These are phyloP conservation scores for Scolopax rusticola DNA, from an alignment of 2,797 vertebrate genomes.

Conservation along the genomic window DNA sequence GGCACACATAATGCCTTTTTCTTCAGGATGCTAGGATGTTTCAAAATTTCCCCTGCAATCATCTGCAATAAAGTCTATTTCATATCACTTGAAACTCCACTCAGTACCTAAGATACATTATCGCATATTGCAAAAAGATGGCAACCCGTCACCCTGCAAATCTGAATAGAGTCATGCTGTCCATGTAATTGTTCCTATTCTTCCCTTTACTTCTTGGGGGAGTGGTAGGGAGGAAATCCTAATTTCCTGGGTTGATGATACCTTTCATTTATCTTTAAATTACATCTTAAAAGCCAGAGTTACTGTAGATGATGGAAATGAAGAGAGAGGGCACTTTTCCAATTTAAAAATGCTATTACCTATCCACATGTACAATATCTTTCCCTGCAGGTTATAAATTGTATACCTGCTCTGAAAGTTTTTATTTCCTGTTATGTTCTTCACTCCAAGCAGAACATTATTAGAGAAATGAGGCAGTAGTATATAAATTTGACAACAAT, in stretches of 20 bases:
- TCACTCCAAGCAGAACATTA: neutral
- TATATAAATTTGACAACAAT: neutral
- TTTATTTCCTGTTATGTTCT: neutral
- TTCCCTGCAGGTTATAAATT: neutral
- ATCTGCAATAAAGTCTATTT: constrained; percentile 16
- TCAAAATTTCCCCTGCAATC: neutral
- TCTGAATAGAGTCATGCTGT: neutral
- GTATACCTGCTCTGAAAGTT: neutral
- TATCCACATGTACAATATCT: neutral
- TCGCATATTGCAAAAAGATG: neutral
- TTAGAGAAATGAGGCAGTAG: neutral
- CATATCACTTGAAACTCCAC: neutral
- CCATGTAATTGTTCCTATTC: neutral
- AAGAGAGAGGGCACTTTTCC: constrained; percentile 35
- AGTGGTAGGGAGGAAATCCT: neutral
- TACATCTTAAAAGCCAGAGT: constrained; percentile 47
- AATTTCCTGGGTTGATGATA: constrained; percentile 48
- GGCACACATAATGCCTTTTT: neutral
- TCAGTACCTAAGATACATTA: neutral
- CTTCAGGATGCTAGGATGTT: neutral
- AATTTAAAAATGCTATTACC: constrained; percentile 55
- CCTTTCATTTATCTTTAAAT: constrained; percentile 61
- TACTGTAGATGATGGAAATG: constrained; percentile 6
- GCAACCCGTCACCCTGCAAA: neutral
- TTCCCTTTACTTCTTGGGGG: neutral